Conservation (phyloP, 2,113 vertebrate species). For the Brachypteracias leptosomus region DNA sequence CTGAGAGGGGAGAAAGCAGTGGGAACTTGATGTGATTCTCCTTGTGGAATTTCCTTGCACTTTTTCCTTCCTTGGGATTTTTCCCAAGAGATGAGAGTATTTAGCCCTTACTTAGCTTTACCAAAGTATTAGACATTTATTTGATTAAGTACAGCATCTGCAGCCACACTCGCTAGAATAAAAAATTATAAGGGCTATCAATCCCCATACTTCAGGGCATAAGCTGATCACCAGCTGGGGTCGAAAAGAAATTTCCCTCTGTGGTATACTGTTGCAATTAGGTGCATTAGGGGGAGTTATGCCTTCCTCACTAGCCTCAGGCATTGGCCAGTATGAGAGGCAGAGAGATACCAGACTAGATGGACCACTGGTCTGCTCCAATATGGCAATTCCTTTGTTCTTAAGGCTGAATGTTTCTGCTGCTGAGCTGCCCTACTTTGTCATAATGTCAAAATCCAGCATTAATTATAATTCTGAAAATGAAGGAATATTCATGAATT, state of each 20-base stretch:
- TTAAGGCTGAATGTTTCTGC: constrained; percentile 27
- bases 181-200: constrained; percentile 70
- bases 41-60: constrained; percentile 62
- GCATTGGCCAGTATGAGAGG: constrained; percentile 31
- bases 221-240: constrained; percentile 67
- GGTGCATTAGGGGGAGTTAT: constrained; percentile 37
- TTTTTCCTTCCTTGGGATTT: constrained; percentile 45
- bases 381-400: constrained; percentile 59
- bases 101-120: constrained; percentile 64
- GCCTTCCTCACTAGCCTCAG: constrained; percentile 47
- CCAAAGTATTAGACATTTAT: constrained; percentile 65
- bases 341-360: constrained; percentile 35
- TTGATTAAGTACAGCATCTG: constrained; percentile 67
- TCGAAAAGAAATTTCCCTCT: constrained; percentile 59
- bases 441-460: constrained; percentile 63
- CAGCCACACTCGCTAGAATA: constrained; percentile 50
- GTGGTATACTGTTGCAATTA: constrained; percentile 62
- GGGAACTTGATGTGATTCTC: constrained; percentile 50
- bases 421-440: constrained; percentile 20
- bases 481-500: constrained; percentile 72
- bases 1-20: constrained; percentile 43
- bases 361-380: constrained; percentile 52
- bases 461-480: constrained; percentile 67
- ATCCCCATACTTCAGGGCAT: constrained; percentile 71
- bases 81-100: constrained; percentile 27